Evolutionary conservation across 1,140 invertebrate genomes (phyloP).

Genomic region (Popillia japonica): DNA sequence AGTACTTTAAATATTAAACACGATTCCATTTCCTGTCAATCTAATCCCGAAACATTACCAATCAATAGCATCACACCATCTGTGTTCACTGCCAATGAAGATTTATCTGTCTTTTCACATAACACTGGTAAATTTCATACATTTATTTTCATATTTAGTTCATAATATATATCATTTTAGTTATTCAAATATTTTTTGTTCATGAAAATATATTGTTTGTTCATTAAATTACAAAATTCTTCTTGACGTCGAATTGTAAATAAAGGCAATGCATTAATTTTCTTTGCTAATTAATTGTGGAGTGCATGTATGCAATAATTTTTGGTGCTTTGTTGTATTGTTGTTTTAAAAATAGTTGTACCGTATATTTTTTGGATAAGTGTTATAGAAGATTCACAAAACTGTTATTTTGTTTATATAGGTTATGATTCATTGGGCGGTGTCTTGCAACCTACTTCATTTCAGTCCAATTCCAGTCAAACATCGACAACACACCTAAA

Average conservation of each 20-base stretch:
- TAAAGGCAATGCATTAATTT: neutral
- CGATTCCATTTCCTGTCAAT: constrained; percentile 5
- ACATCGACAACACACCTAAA: constrained; percentile 42
- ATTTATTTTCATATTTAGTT: constrained; percentile 17
- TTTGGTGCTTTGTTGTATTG: neutral
- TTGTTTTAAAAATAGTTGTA: neutral
- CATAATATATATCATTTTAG: neutral
- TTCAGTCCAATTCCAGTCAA: constrained; percentile 46
- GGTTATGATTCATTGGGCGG: constrained; percentile 77
- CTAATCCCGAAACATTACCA: constrained; percentile 24
- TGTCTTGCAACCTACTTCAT: constrained; percentile 68
- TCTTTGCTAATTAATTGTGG: neutral
- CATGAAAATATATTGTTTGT: neutral
- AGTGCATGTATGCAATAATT: neutral
- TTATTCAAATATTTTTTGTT: neutral
- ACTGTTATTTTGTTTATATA: constrained; percentile 24
- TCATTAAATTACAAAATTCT: neutral
- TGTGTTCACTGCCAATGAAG: constrained; percentile 58
- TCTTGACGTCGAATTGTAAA: neutral
- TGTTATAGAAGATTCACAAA: neutral
- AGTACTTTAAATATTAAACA: neutral
- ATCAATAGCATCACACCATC: constrained; percentile 41
- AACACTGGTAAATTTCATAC: constrained; percentile 48
- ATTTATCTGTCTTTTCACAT: constrained; percentile 52
- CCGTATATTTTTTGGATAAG: neutral